Evolutionary conservation across 2,113 vertebrate species (phyloP), one percentile per base, ranked within the genome.

Genomic region (Antigone vipio): DNA sequence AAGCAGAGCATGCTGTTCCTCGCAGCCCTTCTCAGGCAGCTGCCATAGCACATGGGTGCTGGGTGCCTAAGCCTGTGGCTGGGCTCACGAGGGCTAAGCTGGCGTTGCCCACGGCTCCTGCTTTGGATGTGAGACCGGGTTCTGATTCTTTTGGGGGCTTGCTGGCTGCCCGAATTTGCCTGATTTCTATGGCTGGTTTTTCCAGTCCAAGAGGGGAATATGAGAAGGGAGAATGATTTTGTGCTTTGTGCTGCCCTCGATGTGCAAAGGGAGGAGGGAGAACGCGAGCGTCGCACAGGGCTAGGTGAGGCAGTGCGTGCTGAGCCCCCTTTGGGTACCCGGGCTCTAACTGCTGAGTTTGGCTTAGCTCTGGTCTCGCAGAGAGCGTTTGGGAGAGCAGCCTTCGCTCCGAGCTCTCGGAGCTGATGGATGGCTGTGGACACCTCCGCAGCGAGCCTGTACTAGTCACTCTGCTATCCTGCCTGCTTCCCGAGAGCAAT

Each of bases 261-360:
- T 11, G 49, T 7, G 26, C 58, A 9, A 6, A 35, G 42, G 14
- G 59, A 53, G 49, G 53, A 15, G 29, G 50, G 45, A 27, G 55
- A 15, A 15, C 5, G 50, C 1, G 8, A 20, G 38, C 0, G 1
- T 35, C 1, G 9, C 0, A 13, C 35, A 3, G 44, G 35, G 17
- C 9, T 2, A 11, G 14, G 27, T 9, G 38, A 23, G 58, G n/a
- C 49, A 6, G 63, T 0, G 14, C 2, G 11, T 35, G 44, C 22
- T 12, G 15, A 34, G 19, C 21, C 38, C 27, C 1, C 19, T 1
- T 3, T 7, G 27, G 16, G 34, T 24, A 3, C 47, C 22, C 5
- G 47, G 35, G 45, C 62, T 24, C 30, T 2, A 0, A 1, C 12
- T 15, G 9, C 68, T 1, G 8, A 11, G 40, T 5, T 18, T 4